Conservation (phyloP, 2,888 invertebrate species). For the Eubasilissa splendida region DNA sequence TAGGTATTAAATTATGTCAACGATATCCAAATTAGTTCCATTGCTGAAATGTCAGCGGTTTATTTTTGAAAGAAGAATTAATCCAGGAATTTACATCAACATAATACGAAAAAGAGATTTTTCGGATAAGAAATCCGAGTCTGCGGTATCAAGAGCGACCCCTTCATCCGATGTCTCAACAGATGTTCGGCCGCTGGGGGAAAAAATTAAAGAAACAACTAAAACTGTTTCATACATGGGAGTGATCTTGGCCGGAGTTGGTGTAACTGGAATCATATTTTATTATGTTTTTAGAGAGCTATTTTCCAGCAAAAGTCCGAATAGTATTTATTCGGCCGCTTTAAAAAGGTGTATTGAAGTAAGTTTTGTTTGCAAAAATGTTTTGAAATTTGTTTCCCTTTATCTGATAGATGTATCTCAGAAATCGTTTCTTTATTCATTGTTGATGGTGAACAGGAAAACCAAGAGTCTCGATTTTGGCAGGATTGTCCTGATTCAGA, state of each 20-base stretch:
- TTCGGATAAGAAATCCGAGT: conserved; percentile 58
- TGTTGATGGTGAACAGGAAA: too few relatives aligned
- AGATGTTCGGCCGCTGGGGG: conserved; percentile 79
- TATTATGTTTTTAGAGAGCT: conserved; percentile 89
- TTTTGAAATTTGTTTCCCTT: too few relatives aligned
- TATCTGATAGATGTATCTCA: too few relatives aligned
- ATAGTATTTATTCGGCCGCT: conserved; percentile 87
- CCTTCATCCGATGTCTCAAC: conserved; percentile 68
- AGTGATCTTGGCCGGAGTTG: conserved; percentile 85
- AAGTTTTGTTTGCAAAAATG: conserved; percentile 59
- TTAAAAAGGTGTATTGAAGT: conserved; percentile 81
- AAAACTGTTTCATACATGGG: conserved; percentile 90
- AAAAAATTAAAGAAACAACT: conserved; percentile 91
- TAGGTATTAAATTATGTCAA: conserved; percentile 63
- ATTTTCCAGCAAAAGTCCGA: conserved; percentile 90
- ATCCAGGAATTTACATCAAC: conserved; percentile 26
- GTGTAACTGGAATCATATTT: conserved; percentile 86
- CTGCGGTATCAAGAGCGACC: conserved; percentile 65
- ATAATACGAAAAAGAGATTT: conserved; percentile 31
- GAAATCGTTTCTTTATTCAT: too few relatives aligned
- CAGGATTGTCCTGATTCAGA: too few relatives aligned
- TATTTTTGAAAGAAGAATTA: conserved; percentile 38
- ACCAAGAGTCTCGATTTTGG: too few relatives aligned
- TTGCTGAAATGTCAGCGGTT: conserved; percentile 61
- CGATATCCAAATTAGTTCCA: conserved; percentile 67